Percentiles rank a stretch among this genome's conserved stretches.
Evolutionary conservation across 2,888 invertebrate genomes (phyloP).

Genomic region (Troides helena): DNA sequence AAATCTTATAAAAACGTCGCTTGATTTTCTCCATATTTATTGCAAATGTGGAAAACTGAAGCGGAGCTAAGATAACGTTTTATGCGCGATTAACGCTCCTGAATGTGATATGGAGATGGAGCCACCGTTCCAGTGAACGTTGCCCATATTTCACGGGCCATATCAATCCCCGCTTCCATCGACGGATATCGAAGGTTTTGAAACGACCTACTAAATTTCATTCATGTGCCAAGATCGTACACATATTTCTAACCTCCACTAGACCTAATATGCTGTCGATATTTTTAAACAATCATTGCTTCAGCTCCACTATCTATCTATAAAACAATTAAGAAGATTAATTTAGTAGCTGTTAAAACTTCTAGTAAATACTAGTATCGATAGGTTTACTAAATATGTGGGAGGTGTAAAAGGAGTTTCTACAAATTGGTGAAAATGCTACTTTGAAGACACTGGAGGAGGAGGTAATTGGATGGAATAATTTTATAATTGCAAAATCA

Average conservation of each 20-base stretch:
- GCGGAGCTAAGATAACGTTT: slow-evolving; percentile 8
- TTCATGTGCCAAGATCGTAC: not conserved
- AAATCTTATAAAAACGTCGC: slow-evolving; percentile 21
- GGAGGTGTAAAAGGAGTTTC: too few relatives aligned
- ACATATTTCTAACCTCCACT: slow-evolving; percentile 1
- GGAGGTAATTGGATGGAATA: too few relatives aligned
- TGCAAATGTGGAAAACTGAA: not conserved
- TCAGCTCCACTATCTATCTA: too few relatives aligned
- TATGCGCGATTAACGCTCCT: slow-evolving; percentile 22
- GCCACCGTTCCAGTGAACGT: slow-evolving; percentile 1
- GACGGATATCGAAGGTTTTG: not conserved
- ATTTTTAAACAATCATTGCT: too few relatives aligned
- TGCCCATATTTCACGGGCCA: slow-evolving; percentile 1
- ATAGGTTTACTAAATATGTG: too few relatives aligned
- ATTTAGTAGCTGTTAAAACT: too few relatives aligned
- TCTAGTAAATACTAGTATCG: too few relatives aligned
- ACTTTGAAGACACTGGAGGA: too few relatives aligned
- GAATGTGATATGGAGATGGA: slow-evolving; percentile 22
- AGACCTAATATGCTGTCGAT: too few relatives aligned
- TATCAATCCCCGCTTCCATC: slow-evolving; percentile 13
- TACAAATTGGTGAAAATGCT: too few relatives aligned
- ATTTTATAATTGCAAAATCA: too few relatives aligned
- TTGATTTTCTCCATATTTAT: slow-evolving; percentile 20
- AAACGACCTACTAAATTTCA: not conserved
- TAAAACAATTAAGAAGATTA: too few relatives aligned